A percentile compares a stretch with the other conserved stretches of the same genome.
These are phyloP conservation scores for Opisthograptis luteolata DNA, from an alignment of 2,888 invertebrate species.

Conservation along the genomic window DNA sequence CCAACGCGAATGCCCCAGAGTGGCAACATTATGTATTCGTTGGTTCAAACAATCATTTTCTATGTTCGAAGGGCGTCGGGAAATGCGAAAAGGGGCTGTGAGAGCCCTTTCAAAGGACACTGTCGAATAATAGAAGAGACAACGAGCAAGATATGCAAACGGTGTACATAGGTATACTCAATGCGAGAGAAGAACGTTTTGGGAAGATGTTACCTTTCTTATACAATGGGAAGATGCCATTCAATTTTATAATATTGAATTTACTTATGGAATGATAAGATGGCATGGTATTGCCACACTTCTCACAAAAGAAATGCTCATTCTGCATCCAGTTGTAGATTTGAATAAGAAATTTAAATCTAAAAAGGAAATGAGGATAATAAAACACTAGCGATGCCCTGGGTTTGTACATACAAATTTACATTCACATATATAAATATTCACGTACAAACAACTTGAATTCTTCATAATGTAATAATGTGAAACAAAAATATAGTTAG, in stretches of 20 bases:
- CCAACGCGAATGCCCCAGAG: slow-evolving; percentile 14
- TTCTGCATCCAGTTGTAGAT: no score
- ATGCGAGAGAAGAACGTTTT: slow-evolving; percentile 8
- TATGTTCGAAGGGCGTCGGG: slow-evolving; percentile 16
- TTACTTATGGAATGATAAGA: no score
- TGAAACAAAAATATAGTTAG: no score
- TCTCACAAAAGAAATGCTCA: no score
- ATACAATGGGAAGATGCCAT: slow-evolving; percentile 9
- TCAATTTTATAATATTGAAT: slow-evolving; percentile 20
- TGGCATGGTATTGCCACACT: no score
- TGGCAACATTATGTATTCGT: slow-evolving; percentile 21
- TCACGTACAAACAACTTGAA: no score
- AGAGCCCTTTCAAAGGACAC: slow-evolving; percentile 28
- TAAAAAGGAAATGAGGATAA: no score
- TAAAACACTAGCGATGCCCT: no score
- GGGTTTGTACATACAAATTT: no score
- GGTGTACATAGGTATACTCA: slow-evolving; percentile 4
- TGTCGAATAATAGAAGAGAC: slow-evolving; percentile 28
- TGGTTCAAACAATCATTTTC: slow-evolving; percentile 33
- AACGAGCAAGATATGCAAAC: slow-evolving; percentile 27
- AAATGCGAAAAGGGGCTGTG: slow-evolving; percentile 26
- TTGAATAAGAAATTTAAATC: no score
- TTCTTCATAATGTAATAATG: no score
- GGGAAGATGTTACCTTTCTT: slow-evolving; percentile 12
- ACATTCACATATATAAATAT: no score